These are phyloP conservation scores for Spongilla lacustris DNA, from an alignment of 37 sponge, comb jelly and placozoan species.

Conservation along the genomic window DNA sequence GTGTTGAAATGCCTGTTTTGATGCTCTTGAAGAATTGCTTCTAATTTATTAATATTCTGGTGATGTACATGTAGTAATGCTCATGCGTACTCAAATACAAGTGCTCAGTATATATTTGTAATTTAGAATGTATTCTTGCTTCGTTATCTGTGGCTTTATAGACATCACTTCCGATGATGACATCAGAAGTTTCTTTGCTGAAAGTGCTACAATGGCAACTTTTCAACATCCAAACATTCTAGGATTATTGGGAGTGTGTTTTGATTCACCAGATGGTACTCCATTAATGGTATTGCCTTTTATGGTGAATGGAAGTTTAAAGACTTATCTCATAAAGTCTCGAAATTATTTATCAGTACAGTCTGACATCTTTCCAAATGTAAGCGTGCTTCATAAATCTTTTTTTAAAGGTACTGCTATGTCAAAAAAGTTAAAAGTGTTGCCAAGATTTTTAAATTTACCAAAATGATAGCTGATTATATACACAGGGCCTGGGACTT, in stretches of 20 bases:
- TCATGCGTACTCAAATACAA: no score
- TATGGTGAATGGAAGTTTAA: constrained; percentile 30
- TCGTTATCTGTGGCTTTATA: not conserved
- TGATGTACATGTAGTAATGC: no score
- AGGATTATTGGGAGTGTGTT: constrained; percentile 26
- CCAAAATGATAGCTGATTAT: not conserved
- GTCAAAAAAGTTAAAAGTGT: no score
- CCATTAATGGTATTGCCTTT: constrained; percentile 27
- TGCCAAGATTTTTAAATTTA: no score
- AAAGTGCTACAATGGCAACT: constrained; percentile 21
- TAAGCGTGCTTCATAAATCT: not conserved
- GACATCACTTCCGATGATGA: not conserved
- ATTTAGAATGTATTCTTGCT: not conserved
- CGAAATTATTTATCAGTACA: not conserved
- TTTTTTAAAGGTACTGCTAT: not conserved
- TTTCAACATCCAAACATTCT: constrained; percentile 33
- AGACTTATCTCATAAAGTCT: constrained; percentile 6
- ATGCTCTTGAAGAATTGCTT: no score
- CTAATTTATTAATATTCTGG: no score
- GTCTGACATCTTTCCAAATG: not conserved
- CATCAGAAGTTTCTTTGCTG: constrained; percentile 11
- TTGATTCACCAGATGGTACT: constrained; percentile 26
- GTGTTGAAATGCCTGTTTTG: no score
- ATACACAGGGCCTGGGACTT: not conserved
- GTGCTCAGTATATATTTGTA: no score